Evolutionary conservation across 2,113 vertebrate genomes (phyloP).

Genomic region (Pongo pygmaeus): DNA sequence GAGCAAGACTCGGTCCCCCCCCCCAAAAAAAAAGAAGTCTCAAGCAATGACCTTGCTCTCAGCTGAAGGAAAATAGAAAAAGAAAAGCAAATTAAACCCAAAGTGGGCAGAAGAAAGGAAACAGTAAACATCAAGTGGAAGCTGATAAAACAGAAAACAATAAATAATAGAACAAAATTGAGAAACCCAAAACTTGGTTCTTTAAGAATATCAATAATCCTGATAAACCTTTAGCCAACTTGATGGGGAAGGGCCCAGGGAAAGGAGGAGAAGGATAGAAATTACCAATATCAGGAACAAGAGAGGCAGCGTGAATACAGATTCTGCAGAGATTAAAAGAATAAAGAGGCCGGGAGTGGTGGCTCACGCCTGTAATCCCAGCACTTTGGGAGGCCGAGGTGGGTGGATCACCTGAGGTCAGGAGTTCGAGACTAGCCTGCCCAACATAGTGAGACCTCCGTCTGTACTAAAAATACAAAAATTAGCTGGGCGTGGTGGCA

Average conservation of each 20-base stretch:
- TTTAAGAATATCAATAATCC: neutral
- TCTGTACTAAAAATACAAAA: neutral
- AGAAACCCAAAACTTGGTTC: neutral
- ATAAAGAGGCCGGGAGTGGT: neutral
- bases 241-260: too few relatives aligned
- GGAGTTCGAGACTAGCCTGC: neutral
- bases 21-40: neutral
- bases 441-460: neutral
- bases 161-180: neutral
- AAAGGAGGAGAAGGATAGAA: too few relatives aligned
- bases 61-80: neutral
- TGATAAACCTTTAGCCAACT: neutral
- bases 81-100: neutral
- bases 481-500: too few relatives aligned
- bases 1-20: too few relatives aligned
- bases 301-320: neutral
- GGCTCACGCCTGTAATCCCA: neutral
- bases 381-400: neutral
- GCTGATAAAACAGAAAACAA: neutral
- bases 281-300: fast-evolving
- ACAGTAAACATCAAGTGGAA: neutral
- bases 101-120: neutral
- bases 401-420: neutral
- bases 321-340: neutral
- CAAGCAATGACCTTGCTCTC: neutral